Evolutionary conservation across 2,888 invertebrate genomes (phyloP), one percentile per base, ranked within the genome.

Genomic region (Brenthis hecate): DNA sequence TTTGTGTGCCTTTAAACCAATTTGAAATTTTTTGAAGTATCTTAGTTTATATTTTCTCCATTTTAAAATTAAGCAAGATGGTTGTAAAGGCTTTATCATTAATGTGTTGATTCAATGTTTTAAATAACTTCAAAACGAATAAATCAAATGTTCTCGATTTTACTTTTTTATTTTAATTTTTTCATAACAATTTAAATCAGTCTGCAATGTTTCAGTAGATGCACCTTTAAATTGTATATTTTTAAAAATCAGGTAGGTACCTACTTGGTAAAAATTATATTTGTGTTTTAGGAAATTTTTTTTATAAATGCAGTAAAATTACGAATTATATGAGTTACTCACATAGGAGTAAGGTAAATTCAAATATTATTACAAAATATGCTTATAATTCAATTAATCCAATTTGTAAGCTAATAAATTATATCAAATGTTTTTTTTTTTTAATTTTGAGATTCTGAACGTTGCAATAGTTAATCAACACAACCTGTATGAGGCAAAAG

Each of bases 51-150:
- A 43, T 16, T 1, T 32, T 16, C 32, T 32, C n/a, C 11, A 14
- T 56, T 13, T 32, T 28, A 13, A 28, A 28, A 14, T 56, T 19
- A 28, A 0, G 55, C 47, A 36, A 28, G 5, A 19, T 32, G 50
- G 48, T 28, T 64, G 51, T 56, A 43, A 60, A 47, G 48, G 50
- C 16, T 50, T 14, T n/a, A 16, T 51, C 16, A n/a, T 51, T 5
- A 6, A 13, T n/a, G 51, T 36, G 64, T 66, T 65, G 73, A 70
- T 74, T 74, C 72, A 73, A 58, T 65, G 64, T 72, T 73, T 71
- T 73, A 57, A 65, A 51, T n/a, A 5, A n/a, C 19, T 65, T 71
- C 54, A 70, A 74, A 73, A 73, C 68, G 3, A 72, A 64, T 64
- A 68, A 74, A 73, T 72, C 70, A 63, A 71, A 62, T 47, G 8